phyloP scores from a whole-genome alignment of 92 coral and sea anemone species.

The Porites cylindrica region DNA sequence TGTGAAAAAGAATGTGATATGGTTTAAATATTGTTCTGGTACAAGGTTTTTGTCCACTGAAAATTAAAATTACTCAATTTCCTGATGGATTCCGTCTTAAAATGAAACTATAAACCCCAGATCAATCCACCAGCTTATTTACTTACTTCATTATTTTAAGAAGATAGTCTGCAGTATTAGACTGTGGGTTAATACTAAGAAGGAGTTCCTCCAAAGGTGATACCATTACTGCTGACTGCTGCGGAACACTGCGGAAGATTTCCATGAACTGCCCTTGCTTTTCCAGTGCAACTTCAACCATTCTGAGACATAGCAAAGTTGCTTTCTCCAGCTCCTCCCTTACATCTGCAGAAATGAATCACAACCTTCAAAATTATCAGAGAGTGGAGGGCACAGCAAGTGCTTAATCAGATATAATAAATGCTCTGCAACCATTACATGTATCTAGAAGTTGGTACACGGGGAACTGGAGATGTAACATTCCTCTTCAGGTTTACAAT shows the following conservation, averaged over 20 bases:
- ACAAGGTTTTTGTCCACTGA: too few relatives aligned
- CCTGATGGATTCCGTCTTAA: too few relatives aligned
- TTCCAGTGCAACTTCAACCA: conserved; percentile 92
- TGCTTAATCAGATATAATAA: not conserved
- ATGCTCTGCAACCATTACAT: too few relatives aligned
- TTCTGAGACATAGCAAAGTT: conserved; percentile 81
- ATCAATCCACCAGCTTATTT: not conserved
- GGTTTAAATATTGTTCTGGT: too few relatives aligned
- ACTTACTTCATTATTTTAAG: conserved; percentile 87
- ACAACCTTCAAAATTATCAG: too few relatives aligned
- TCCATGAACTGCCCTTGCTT: conserved; percentile 90
- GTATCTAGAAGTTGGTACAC: too few relatives aligned
- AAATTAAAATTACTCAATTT: too few relatives aligned
- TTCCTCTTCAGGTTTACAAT: too few relatives aligned
- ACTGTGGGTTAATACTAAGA: conserved; percentile 86
- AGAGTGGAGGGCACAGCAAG: not conserved
- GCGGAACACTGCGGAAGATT: conserved; percentile 75
- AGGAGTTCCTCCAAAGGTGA: conserved; percentile 89
- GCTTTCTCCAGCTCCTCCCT: conserved; percentile 88
- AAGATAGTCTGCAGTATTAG: conserved; percentile 82
- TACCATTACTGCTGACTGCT: conserved; percentile 82
- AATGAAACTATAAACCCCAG: too few relatives aligned
- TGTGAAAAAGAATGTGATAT: too few relatives aligned
- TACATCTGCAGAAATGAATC: conserved; percentile 59
- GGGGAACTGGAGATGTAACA: too few relatives aligned